Conservation (phyloP, 2,797 vertebrate species). For the Mormyrus hasselquistii region DNA sequence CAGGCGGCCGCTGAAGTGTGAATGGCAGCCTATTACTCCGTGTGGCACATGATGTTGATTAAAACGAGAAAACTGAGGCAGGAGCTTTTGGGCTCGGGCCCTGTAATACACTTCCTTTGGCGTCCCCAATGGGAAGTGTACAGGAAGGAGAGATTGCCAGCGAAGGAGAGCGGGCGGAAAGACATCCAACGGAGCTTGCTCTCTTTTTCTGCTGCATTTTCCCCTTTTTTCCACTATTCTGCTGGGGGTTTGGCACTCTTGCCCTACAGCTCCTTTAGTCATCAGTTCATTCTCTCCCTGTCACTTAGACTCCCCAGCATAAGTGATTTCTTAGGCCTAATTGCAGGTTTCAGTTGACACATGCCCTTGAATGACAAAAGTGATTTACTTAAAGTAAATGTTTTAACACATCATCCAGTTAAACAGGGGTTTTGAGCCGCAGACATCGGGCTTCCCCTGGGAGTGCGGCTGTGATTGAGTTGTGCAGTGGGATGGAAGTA, state of each 20-base stretch:
- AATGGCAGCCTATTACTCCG: slow-evolving; percentile 42
- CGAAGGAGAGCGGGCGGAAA: slow-evolving; percentile 54
- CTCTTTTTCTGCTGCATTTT: slow-evolving; percentile 54
- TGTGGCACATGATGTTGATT: slow-evolving; percentile 89
- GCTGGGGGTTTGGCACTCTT: neutral
- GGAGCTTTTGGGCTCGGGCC: slow-evolving; percentile 61
- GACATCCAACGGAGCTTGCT: slow-evolving; percentile 52
- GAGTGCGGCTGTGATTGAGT: neutral
- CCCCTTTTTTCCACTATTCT: slow-evolving; percentile 16
- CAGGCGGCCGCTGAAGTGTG: slow-evolving; percentile 7
- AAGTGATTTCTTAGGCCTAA: slow-evolving; percentile 29
- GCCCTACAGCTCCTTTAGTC: neutral
- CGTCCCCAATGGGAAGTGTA: slow-evolving; percentile 79
- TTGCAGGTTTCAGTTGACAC: slow-evolving; percentile 8
- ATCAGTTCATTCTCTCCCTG: slow-evolving; percentile 17
- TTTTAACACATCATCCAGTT: slow-evolving; percentile 13
- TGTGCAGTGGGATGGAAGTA: neutral
- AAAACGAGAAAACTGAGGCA: slow-evolving; percentile 53
- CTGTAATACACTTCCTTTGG: slow-evolving; percentile 73
- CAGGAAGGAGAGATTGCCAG: slow-evolving; percentile 61
- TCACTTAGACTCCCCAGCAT: slow-evolving; percentile 11
- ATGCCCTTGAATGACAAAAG: slow-evolving; percentile 40
- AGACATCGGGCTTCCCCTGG: neutral
- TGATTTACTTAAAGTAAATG: slow-evolving; percentile 39
- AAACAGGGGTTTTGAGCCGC: neutral